Base-by-base conservation (phyloP, 2,797 vertebrate species). In the Acipenser ruthenus region DNA sequence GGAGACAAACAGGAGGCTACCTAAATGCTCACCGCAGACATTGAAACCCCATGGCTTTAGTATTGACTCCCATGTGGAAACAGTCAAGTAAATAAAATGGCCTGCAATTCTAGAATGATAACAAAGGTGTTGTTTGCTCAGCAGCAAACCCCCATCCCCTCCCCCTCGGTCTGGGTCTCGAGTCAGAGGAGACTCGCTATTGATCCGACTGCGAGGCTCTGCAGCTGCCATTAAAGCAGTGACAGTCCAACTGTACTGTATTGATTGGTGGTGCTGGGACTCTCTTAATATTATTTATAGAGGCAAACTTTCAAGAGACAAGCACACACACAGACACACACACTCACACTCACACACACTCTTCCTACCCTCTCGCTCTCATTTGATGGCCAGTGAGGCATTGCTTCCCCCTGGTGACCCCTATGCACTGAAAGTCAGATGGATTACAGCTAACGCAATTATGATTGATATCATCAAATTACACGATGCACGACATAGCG, bases 311-410 rank as follows among this genome's bases (percentile, higher is more conserved):
- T 78, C 70, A 81, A 86, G 85, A 78, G 74, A 65, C 12, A 66
- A 81, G 91, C 88, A 89, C 87, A 37, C 23, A 23, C 80, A 79
- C 88, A 91, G 86, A 90, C 90, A 85, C 82, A 85, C 23, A 37
- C 23, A 37, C 23, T 78, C 88, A 91, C 86, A 90, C 90, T 85
- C 82, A 85, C 23, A 37, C 23, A 37, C 79, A 81, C 80, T 85
- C 86, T 84, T 85, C 88, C 81, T 86, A 23, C 23, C 23, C 23
- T 23, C 23, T 23, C 23, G 3, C 23, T 23, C 23, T 37, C 23
- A 94, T 97, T 95, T 95, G 93, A 93, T 83, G 87, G 90, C 90
- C 93, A 96, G 91, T 89, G 91, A 93, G 89, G 91, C 89, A 86
- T 88, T 84, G 89, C 87, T 79, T 88, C 82, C 89, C 89, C 85